Evolutionary conservation across 2,888 invertebrate genomes (phyloP).

Genomic region (Cerceris ruficornis): DNA sequence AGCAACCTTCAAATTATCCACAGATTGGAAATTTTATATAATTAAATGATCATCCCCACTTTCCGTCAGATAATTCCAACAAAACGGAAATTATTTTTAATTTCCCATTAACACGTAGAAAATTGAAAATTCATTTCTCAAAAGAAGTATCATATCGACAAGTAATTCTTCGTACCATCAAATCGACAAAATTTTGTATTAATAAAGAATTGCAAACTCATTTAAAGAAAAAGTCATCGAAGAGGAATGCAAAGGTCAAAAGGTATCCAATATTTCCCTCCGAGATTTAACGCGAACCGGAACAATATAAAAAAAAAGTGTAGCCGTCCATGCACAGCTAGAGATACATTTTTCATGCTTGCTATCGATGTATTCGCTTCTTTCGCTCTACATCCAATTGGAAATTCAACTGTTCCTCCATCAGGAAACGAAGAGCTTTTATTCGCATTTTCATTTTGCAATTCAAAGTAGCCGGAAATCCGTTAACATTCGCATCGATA

Average conservation of each 20-base stretch:
- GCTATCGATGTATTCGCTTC: slow-evolving; percentile 32
- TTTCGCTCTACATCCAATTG: slow-evolving; percentile 27
- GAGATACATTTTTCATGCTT: slow-evolving; percentile 56
- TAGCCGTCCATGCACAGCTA: slow-evolving; percentile 33
- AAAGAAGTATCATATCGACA: too few species aligned
- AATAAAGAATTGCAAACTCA: background rate
- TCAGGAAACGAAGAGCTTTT: slow-evolving; percentile 4
- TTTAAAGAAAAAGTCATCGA: slow-evolving; percentile 9
- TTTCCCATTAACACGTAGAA: too few species aligned
- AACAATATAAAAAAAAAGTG: slow-evolving; percentile 33
- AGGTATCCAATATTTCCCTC: slow-evolving; percentile 48
- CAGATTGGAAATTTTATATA: too few species aligned
- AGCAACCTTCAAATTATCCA: too few species aligned
- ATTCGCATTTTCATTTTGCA: slow-evolving; percentile 26
- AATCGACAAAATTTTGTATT: too few species aligned
- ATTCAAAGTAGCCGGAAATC: slow-evolving; percentile 39
- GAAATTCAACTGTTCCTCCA: slow-evolving; percentile 54
- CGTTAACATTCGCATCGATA: slow-evolving; percentile 20
- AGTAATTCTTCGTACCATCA: too few species aligned
- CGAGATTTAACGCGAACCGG: slow-evolving; percentile 38
- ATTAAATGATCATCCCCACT: too few species aligned
- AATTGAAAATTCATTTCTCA: too few species aligned
- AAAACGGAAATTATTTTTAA: too few species aligned
- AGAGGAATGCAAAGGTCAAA: slow-evolving; percentile 40
- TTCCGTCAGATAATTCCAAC: too few species aligned